Evolutionary conservation across 1,140 invertebrate genomes (phyloP).

Genomic region (Atta cephalotes): DNA sequence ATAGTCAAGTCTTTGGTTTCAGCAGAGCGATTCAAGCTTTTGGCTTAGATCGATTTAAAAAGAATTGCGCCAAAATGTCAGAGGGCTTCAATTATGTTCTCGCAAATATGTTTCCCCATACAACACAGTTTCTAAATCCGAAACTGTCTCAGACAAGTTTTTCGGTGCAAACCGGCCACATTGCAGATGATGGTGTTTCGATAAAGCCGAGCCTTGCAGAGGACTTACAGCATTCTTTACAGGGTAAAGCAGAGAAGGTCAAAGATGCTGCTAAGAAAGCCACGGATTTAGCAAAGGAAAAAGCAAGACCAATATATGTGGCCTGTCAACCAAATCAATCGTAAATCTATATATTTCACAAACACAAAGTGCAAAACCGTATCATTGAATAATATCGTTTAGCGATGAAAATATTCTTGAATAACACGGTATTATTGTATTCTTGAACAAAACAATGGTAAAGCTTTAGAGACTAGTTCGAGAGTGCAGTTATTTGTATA

Average conservation of each 20-base stretch:
- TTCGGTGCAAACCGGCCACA: conserved; percentile 35
- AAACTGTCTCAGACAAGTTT: conserved; percentile 79
- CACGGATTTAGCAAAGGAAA: conserved; percentile 91
- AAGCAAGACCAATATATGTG: conserved; percentile 88
- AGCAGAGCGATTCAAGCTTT: conserved; percentile 95
- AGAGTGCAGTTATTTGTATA: conserved; percentile 6
- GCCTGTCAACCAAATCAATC: conserved; percentile 86
- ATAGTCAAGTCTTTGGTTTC: conserved; percentile 95
- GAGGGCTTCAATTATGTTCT: conserved; percentile 94
- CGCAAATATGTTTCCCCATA: conserved; percentile 89
- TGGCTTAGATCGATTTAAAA: conserved; percentile 94
- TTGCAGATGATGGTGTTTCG: conserved; percentile 27
- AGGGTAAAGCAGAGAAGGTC: conserved; percentile 88
- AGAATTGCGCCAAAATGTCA: conserved; percentile 93
- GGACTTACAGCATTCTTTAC: conserved; percentile 82
- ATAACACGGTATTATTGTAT: conserved; percentile 15
- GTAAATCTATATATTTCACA: conserved; percentile 75
- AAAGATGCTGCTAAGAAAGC: conserved; percentile 92
- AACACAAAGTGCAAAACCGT: neutral
- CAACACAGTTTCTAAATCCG: conserved; percentile 83
- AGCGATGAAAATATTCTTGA: neutral
- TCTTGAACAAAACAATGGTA: neutral
- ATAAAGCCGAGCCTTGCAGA: conserved; percentile 72
- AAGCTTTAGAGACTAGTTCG: neutral
- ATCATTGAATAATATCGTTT: neutral